phyloP scores from a whole-genome alignment of 2,113 vertebrate species.

The Eonycteris spelaea region DNA sequence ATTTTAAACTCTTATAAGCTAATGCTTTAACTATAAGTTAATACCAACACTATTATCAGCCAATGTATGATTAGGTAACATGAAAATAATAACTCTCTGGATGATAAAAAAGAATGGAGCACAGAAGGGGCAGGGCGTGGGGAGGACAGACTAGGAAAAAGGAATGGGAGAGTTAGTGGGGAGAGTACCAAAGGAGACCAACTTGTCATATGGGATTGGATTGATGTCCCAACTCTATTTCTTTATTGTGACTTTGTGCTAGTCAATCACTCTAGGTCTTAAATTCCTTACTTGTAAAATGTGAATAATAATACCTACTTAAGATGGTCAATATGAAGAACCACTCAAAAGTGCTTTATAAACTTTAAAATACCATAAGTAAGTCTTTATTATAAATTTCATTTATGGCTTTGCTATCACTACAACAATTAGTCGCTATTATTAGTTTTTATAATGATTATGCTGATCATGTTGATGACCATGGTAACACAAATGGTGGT shows the following conservation, averaged over 20 bases:
- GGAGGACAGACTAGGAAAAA: neutral
- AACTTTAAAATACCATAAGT: slow-evolving; percentile 16
- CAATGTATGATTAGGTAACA: neutral
- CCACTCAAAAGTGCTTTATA: neutral
- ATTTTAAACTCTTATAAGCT: neutral
- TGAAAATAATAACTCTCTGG: neutral
- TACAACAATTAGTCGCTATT: neutral
- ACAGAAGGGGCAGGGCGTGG: neutral
- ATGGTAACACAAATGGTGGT: neutral
- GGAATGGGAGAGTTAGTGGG: neutral
- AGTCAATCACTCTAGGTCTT: neutral
- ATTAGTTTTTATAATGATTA: neutral
- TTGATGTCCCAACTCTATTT: neutral
- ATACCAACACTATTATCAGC: neutral
- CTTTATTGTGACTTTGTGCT: neutral
- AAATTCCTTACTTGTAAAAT: neutral
- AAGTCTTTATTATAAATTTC: slow-evolving; percentile 12
- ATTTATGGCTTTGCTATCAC: neutral
- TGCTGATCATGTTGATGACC: neutral
- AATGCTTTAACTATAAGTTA: neutral
- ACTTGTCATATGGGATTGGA: neutral
- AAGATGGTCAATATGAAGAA: neutral
- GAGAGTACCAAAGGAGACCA: neutral
- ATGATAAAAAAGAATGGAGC: neutral
- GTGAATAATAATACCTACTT: neutral